Conservation (phyloP, 2,888 invertebrate genomes). For the Octonoba sinensis region DNA sequence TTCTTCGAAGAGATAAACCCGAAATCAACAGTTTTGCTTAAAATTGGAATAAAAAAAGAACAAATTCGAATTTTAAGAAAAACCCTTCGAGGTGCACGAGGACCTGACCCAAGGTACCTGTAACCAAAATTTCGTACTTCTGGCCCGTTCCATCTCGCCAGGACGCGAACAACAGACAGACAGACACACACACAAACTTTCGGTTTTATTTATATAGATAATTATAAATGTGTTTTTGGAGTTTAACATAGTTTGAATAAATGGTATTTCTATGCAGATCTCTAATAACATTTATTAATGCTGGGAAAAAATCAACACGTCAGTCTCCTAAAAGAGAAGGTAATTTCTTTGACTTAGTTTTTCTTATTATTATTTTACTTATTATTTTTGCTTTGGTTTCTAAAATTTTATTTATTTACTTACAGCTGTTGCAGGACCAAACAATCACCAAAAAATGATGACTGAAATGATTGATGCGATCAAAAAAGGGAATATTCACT, state of each 20-base stretch:
- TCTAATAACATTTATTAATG: slow-evolving; percentile 45
- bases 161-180: too few relatives aligned
- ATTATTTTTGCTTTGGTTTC: background rate
- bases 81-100: too few relatives aligned
- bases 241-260: background rate
- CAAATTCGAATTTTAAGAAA: too few relatives aligned
- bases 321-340: slow-evolving; percentile 22
- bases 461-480: slow-evolving; percentile 45
- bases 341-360: background rate
- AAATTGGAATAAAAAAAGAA: too few relatives aligned
- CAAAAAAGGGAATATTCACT: slow-evolving; percentile 31
- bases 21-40: too few relatives aligned
- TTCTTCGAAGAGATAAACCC: too few relatives aligned
- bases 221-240: background rate
- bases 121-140: too few relatives aligned
- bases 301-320: slow-evolving; percentile 34
- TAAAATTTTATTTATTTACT: background rate
- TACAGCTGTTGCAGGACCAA: slow-evolving; percentile 1
- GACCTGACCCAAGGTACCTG: too few relatives aligned
- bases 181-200: too few relatives aligned
- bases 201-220: too few relatives aligned
- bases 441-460: slow-evolving; percentile 33
- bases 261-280: slow-evolving; percentile 24
- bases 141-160: too few relatives aligned
- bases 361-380: background rate